Percentiles rank a stretch among this genome's conserved stretches.
These are phyloP conservation scores for Heterodera schachtii DNA, from an alignment of 1,140 invertebrate species.

Conservation along the genomic window DNA sequence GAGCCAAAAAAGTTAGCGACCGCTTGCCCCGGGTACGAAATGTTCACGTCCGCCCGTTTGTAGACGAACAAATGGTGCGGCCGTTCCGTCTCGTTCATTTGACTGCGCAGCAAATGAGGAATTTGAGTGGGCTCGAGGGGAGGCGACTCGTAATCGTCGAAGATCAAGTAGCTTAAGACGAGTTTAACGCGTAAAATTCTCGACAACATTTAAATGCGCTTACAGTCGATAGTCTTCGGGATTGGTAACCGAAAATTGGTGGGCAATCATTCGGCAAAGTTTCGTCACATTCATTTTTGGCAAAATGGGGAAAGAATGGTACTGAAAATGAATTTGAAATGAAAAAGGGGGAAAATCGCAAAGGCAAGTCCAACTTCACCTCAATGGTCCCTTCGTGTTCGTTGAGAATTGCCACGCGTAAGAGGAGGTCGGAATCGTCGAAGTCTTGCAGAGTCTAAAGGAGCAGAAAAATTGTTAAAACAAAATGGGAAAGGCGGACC, in stretches of 20 bases:
- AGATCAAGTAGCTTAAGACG: conserved; percentile 57
- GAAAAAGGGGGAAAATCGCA: too few relatives aligned
- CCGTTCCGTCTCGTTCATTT: conserved; percentile 74
- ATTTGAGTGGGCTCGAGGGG: conserved; percentile 82
- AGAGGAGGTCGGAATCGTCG: conserved; percentile 71
- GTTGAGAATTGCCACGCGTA: conserved; percentile 86
- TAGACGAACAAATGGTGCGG: conserved; percentile 84
- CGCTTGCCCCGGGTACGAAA: conserved; percentile 80
- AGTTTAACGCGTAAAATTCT: neutral
- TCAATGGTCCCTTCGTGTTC: conserved; percentile 85
- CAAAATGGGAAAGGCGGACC: neutral
- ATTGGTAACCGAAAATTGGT: conserved; percentile 83
- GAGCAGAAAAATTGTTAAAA: neutral
- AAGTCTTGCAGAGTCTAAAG: conserved; percentile 30
- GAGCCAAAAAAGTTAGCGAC: conserved; percentile 9
- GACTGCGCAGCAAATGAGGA: conserved; percentile 79
- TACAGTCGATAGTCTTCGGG: conserved; percentile 94
- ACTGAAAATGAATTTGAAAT: conserved; percentile 59
- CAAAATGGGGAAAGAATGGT: conserved; percentile 83
- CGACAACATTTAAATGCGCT: conserved; percentile 74
- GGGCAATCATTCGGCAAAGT: conserved; percentile 86
- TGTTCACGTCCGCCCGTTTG: conserved; percentile 91
- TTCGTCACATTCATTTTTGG: conserved; percentile 87
- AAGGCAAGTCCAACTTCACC: neutral
- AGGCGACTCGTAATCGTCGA: conserved; percentile 76